Evolutionary conservation across 2,888 invertebrate species (phyloP).

Genomic region (Dasysyrphus tricinctus): DNA sequence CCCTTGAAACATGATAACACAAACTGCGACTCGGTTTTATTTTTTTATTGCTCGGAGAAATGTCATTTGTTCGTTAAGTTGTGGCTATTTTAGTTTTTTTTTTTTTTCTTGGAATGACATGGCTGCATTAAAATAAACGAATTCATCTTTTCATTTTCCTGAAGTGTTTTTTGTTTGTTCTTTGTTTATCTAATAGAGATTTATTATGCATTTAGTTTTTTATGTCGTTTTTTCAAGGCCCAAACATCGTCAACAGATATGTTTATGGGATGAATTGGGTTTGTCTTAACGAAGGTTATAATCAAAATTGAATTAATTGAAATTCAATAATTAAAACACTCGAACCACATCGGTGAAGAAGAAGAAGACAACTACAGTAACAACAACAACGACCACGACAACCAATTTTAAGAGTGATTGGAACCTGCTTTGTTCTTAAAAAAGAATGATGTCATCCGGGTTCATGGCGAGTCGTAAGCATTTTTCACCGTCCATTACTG

Average conservation of each 20-base stretch:
- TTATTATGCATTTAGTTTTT: constrained; percentile 18
- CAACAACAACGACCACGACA: constrained; percentile 1
- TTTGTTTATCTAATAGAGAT: not conserved
- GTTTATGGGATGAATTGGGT: not conserved
- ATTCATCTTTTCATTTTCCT: constrained; percentile 3
- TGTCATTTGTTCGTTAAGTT: constrained; percentile 9
- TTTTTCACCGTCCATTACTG: constrained; percentile 37
- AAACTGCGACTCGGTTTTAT: constrained; percentile 6
- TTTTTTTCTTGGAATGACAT: constrained; percentile 1
- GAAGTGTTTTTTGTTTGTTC: not conserved
- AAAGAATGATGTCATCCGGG: constrained; percentile 74
- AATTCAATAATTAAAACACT: constrained; percentile 42
- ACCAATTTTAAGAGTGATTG: constrained; percentile 48
- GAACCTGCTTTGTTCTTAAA: constrained; percentile 74
- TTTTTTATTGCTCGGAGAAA: not conserved
- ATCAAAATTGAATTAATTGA: constrained; percentile 37
- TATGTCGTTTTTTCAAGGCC: not conserved
- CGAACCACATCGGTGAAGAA: constrained; percentile 1
- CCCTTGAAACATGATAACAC: constrained; percentile 22
- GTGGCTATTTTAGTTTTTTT: constrained; percentile 3
- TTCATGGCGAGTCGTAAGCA: constrained; percentile 72
- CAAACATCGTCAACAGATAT: not conserved
- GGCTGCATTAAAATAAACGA: constrained; percentile 11
- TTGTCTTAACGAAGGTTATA: constrained; percentile 22
- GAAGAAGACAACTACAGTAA: not conserved